Evolutionary conservation across 2,797 vertebrate species (phyloP), one percentile per base, ranked within the genome.

Genomic region (Glyptemys insculpta): DNA sequence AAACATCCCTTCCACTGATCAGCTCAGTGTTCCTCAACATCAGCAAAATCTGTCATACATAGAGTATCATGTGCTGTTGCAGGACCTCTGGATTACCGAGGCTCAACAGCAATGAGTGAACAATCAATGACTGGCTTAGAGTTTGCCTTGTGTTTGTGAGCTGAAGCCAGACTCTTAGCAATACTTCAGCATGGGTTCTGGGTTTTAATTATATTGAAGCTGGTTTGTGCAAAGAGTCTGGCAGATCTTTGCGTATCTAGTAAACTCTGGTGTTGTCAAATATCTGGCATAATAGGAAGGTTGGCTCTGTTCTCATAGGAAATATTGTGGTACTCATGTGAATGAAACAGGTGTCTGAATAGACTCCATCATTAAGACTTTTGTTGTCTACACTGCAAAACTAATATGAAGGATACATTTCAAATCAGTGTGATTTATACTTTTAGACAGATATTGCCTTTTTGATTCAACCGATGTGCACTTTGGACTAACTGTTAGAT

Each of bases 321-420:
- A 56, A 2, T 3, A 0, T 5, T 6, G 0, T 0, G 0, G 12
- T 44, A 52, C 72, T 37, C 84, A 0, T 5, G 25, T 14, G 29
- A 57, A 0, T 2, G 11, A 81, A 65, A 49, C 54, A 3, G 21
- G 27, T 15, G 16, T 49, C 93, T 18, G 56, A 23, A 5, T 0
- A 5, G 68, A n/a, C 59, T 31, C 25, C 0, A 1, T 1, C 2
- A 1, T 1, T 19, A 5, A 5, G 12, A 1, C 19, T 76, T 54
- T 0, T 1, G 29, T 12, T 52, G 12, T 3, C 49, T 29, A 0
- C 47, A 81, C n/a, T 1, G 12, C 1, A 1, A 12, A 8, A 7
- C 27, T 19, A 29, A 21, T 6, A 6, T 2, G 31, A 37, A 34
- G 2, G 44, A 15, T 19, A 16, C 18, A 37, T 83, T 81, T 37